These are phyloP conservation scores for Phaonia tiefii DNA, from an alignment of 2,888 invertebrate genomes.

Conservation along the genomic window DNA sequence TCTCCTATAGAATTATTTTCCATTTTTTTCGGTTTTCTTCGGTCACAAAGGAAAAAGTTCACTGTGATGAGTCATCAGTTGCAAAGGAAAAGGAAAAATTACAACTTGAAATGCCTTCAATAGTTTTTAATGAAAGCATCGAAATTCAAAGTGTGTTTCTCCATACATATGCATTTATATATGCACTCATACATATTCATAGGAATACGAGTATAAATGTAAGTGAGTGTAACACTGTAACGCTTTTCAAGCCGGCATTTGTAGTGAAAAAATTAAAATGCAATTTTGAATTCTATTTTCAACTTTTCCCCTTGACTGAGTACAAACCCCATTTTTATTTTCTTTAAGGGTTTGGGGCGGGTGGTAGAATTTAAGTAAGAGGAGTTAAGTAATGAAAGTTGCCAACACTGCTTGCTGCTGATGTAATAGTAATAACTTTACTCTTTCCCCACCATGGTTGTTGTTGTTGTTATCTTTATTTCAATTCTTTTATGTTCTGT, in stretches of 20 bases:
- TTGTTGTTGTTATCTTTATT: slow-evolving; percentile 29
- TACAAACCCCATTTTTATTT: background rate
- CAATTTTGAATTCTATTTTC: slow-evolving; percentile 15
- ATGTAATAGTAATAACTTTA: slow-evolving; percentile 67
- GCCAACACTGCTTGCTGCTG: slow-evolving; percentile 52
- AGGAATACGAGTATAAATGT: background rate
- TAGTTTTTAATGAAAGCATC: slow-evolving; percentile 4
- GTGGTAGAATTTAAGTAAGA: background rate
- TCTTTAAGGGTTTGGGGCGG: slow-evolving; percentile 9
- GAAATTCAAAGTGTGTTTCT: background rate
- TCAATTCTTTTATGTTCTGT: no score
- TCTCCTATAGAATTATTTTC: no score
- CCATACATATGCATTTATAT: background rate
- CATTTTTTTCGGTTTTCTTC: background rate
- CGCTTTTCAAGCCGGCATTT: slow-evolving; percentile 44
- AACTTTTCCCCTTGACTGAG: slow-evolving; percentile 27
- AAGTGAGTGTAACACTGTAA: no score
- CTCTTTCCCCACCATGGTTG: slow-evolving; percentile 35
- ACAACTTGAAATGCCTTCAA: slow-evolving; percentile 11
- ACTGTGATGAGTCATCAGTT: slow-evolving; percentile 4
- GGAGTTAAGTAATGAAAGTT: slow-evolving; percentile 63
- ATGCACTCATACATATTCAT: background rate
- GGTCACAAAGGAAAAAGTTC: background rate
- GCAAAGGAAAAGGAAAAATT: background rate
- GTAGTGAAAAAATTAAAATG: slow-evolving; percentile 39